These are phyloP conservation scores for Phthorimaea operculella DNA, from an alignment of 1,140 invertebrate species.

Conservation along the genomic window DNA sequence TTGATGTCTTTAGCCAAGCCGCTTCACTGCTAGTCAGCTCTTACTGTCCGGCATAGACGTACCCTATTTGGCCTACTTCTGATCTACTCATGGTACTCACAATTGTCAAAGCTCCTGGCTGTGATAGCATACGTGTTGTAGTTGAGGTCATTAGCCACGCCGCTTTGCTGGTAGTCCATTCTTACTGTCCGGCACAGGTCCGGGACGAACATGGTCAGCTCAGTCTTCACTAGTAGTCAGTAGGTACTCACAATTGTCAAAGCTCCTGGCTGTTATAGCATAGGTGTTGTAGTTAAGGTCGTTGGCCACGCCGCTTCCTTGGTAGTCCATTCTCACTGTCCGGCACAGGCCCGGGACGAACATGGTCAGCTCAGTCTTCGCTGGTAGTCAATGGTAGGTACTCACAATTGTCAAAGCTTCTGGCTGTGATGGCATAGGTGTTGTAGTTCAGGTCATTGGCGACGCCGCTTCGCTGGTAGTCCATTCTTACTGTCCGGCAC, in stretches of 20 bases:
- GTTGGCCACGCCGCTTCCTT: conserved; percentile 60
- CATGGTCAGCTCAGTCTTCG: conserved; percentile 68
- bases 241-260: conserved; percentile 73
- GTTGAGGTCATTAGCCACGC: conserved; percentile 54
- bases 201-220: conserved; percentile 72
- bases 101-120: conserved; percentile 71
- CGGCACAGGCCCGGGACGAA: conserved; percentile 79
- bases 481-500: conserved; percentile 72
- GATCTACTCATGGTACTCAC: conserved; percentile 66
- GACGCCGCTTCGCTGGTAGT: conserved; percentile 66
- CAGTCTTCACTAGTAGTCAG: conserved; percentile 67
- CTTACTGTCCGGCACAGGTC: conserved; percentile 75
- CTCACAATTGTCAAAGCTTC: conserved; percentile 74
- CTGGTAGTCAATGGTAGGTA: conserved; percentile 58
- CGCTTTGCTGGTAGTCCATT: conserved; percentile 69
- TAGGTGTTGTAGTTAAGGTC: conserved; percentile 71
- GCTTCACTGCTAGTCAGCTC: conserved; percentile 69
- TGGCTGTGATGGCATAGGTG: conserved; percentile 68
- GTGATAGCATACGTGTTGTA: conserved; percentile 71
- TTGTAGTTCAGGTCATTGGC: conserved; percentile 69
- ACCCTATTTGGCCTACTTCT: no score
- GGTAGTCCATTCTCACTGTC: conserved; percentile 69
- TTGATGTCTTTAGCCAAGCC: conserved; percentile 64
- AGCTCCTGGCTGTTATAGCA: conserved; percentile 63
- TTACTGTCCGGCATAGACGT: conserved; percentile 74